A percentile compares a stretch with the other conserved stretches of the same genome.
Conservation (phyloP, 2,888 invertebrate genomes). For the Sinodicranocentrus sp. region DNA sequence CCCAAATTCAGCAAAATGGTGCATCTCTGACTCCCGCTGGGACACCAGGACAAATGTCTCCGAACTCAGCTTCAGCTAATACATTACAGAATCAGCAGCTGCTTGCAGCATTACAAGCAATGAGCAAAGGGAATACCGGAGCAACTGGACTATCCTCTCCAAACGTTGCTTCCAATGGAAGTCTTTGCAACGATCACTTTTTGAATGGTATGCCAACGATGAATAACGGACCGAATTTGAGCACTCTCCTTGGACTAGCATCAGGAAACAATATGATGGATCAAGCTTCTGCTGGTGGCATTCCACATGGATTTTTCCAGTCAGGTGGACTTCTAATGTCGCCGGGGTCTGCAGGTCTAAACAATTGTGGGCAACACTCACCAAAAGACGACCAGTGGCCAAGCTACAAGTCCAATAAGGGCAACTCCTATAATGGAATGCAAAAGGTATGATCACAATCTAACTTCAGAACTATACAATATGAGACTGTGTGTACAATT, state of each 20-base stretch:
- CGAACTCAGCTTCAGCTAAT: constrained; percentile 66
- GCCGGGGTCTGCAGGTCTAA: constrained; percentile 66
- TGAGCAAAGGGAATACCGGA: constrained; percentile 76
- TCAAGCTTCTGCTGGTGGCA: constrained; percentile 62
- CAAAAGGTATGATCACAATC: constrained; percentile 71
- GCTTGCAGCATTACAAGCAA: constrained; percentile 77
- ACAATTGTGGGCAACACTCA: constrained; percentile 59
- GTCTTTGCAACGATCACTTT: constrained; percentile 69
- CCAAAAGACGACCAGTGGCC: constrained; percentile 75
- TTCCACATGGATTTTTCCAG: constrained; percentile 75
- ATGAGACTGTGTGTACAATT: background rate
- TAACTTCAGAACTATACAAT: background rate
- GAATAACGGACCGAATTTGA: constrained; percentile 73
- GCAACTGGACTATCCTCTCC: constrained; percentile 33
- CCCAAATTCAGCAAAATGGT: constrained; percentile 77
- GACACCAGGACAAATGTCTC: constrained; percentile 70
- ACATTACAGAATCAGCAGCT: constrained; percentile 77
- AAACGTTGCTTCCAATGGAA: constrained; percentile 28
- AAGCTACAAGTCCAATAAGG: constrained; percentile 69
- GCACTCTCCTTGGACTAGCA: constrained; percentile 74
- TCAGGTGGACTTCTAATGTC: constrained; percentile 67
- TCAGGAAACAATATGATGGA: constrained; percentile 70
- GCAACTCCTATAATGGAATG: constrained; percentile 70
- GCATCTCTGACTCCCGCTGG: constrained; percentile 35
- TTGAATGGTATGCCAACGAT: constrained; percentile 74